phyloP scores from a whole-genome alignment of 2,113 vertebrate genomes.

The Oryctolagus cuniculus region mOryCun1.1 NC_091433.1:55505001-55505500 shows the following conservation, averaged over 20 bases:
- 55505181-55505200: neutral
- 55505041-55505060: no score
- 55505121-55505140: neutral
- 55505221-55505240: neutral
- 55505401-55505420: neutral
- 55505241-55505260: neutral
- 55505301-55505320: neutral
- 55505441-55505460: no score
- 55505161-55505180: neutral
- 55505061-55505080: no score
- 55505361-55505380: neutral
- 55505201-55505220: neutral
- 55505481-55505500: no score
- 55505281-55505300: neutral
- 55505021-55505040: no score
- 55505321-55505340: neutral
- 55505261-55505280: neutral
- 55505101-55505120: neutral
- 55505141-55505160: slow-evolving; percentile 18
- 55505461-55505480: no score
- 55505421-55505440: no score
- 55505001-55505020: no score
- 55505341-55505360: neutral
- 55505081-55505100: no score
- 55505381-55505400: neutral